Evolutionary conservation across 1,140 invertebrate species (phyloP).

Genomic region (Cheumatopsyche charites): DNA sequence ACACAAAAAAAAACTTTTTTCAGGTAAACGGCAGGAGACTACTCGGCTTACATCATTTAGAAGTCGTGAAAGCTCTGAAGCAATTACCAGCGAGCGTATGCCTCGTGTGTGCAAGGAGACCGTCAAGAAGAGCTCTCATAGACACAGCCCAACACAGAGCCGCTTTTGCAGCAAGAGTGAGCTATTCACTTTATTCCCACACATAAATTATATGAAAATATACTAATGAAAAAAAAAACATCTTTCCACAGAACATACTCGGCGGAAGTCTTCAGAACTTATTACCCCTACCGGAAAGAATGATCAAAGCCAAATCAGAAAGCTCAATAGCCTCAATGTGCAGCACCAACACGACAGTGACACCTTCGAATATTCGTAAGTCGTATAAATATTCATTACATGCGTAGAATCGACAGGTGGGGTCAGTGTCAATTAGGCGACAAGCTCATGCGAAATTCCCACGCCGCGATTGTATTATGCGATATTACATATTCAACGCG

Average conservation of each 20-base stretch:
- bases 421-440: too few relatives aligned
- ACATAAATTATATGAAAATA: too few relatives aligned
- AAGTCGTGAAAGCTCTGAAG: conserved; percentile 88
- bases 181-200: conserved; percentile 40
- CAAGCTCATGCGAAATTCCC: background rate
- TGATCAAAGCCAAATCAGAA: conserved; percentile 93
- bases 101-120: conserved; percentile 79
- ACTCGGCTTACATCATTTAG: conserved; percentile 88
- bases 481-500: too few relatives aligned
- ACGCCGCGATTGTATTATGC: background rate
- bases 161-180: conserved; percentile 73
- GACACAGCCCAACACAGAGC: conserved; percentile 69
- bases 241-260: conserved; percentile 66
- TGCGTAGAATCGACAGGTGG: too few relatives aligned
- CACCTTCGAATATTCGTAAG: conserved; percentile 52
- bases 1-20: conserved; percentile 42
- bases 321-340: conserved; percentile 71
- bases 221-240: too few relatives aligned
- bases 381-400: background rate
- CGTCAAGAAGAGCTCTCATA: conserved; percentile 58
- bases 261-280: conserved; percentile 80
- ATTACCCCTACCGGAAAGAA: conserved; percentile 80
- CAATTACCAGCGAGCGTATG: conserved; percentile 86
- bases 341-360: conserved; percentile 63
- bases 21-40: conserved; percentile 90